Evolutionary conservation across 2,888 invertebrate species (phyloP), one percentile per base, ranked within the genome.

Genomic region (Diogma glabrata): DNA sequence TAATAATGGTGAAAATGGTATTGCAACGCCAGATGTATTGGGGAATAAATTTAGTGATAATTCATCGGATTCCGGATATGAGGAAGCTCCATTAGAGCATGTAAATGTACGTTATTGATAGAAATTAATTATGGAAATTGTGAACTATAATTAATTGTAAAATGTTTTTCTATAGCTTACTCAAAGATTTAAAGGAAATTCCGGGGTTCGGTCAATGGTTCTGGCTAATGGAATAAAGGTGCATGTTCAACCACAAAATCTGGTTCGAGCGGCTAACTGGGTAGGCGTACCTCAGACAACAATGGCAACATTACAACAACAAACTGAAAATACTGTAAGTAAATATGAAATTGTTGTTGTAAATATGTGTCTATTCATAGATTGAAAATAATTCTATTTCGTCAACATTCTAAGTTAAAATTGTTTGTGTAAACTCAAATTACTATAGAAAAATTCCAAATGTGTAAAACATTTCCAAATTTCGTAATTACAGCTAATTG

Each of bases 11-110:
- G 30, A 26, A 28, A 45, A 45, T 45, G 20, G 19, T 30, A 36
- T 23, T 30, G n/a, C 22, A 28, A 48, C 40, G 16, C n/a, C 24
- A 17, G 54, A 52, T 47, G 61, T 65, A 6, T 61, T 66, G 48
- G 63, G 66, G 14, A 65, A 63, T 30, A 69, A 69, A 58, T 70
- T 69, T 51, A 79, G 78, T 65, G 83, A 83, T 60, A 81, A 79
- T 60, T 82, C 82, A 26, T 82, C 82, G 0, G 84, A 84, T 65
- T 83, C 83, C 1, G 84, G 83, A 5, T 84, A 83, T 59, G 84
- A 84, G 61, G 83, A 84, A 60, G 65, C 67, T 57, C 58, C 66
- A 24, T 60, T 64, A 24, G 69, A 69, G 23, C 63, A 24, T 24
- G 1, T 36, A 46, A 30, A 45, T 38, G 10, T 22, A 16, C 6